Evolutionary conservation across 2,797 vertebrate genomes (phyloP).

Genomic region (Lophius americanus): DNA sequence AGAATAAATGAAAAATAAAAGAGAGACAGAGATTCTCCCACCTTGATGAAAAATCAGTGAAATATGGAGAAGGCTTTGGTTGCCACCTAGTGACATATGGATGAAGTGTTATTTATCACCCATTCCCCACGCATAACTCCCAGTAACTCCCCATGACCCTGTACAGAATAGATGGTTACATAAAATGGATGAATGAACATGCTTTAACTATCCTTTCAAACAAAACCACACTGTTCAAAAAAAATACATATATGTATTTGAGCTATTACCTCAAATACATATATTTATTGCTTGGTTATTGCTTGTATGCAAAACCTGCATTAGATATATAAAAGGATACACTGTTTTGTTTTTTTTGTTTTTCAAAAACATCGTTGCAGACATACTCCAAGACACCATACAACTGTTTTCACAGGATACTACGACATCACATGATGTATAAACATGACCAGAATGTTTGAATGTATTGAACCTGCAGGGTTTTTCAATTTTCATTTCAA

Average conservation of each 20-base stretch:
- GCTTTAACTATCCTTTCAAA: no score
- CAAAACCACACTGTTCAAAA: neutral
- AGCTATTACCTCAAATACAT: no score
- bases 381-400: no score
- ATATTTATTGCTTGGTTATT: neutral
- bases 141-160: no score
- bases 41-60: neutral
- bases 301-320: neutral
- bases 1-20: neutral
- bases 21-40: neutral
- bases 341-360: no score
- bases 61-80: constrained; percentile 39
- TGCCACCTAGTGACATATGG: constrained; percentile 74
- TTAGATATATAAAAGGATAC: neutral
- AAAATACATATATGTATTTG: neutral
- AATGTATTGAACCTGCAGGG: neutral
- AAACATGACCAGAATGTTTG: neutral
- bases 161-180: no score
- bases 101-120: constrained; percentile 25
- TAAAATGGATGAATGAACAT: no score
- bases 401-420: no score
- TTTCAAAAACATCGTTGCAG: no score
- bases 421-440: no score
- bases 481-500: no score
- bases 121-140: constrained; percentile 1